Base-by-base conservation (phyloP, 2,888 invertebrate species). In the Schrankia costaestrigalis region DNA sequence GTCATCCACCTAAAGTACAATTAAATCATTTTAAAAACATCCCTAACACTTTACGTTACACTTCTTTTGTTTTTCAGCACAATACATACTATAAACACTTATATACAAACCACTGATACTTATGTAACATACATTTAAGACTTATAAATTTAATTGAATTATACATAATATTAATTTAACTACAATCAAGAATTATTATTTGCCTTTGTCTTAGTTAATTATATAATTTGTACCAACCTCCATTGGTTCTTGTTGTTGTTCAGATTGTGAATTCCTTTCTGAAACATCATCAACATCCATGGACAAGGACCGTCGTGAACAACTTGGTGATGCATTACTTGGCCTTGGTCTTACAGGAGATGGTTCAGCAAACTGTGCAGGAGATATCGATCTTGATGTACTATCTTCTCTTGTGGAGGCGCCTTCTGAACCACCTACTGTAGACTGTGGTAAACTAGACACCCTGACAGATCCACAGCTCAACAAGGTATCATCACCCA, bases 241-340 rank as follows among this genome's bases (percentile, higher is more conserved):
- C 86, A 87, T 87, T 39, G 85, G 73, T 59, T 87, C 86, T 39
- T 76, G 75, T 36, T 75, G 78, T 36, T 65, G 71, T 50, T 86
- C 86, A 24, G 73, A 78, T 44, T 85, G 85, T 48, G 80, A 84
- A 64, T 78, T 83, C 52, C 81, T 74, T 38, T 87, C 86, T 47
- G 85, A 82, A 14, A 72, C 65, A 63, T 87, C 86, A 76, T 87
- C 86, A 17, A 87, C 86, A 56, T 87, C 86, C 86, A 87, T 87
- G 2, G 86, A 87, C 3, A 86, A 66, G 23, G 86, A 87, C 28
- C 86, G 75, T 28, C 86, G 61, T 19, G 86, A 87, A 45, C 85
- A 87, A 54, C 86, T 86, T 1, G 86, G 85, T n/a, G 85, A 86
- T 7, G 81, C 76, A 67, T 71, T 78, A 44, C 47, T 75, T 15